phyloP scores from a whole-genome alignment of 2,888 invertebrate species.

The Cynaeus angustus region DNA sequence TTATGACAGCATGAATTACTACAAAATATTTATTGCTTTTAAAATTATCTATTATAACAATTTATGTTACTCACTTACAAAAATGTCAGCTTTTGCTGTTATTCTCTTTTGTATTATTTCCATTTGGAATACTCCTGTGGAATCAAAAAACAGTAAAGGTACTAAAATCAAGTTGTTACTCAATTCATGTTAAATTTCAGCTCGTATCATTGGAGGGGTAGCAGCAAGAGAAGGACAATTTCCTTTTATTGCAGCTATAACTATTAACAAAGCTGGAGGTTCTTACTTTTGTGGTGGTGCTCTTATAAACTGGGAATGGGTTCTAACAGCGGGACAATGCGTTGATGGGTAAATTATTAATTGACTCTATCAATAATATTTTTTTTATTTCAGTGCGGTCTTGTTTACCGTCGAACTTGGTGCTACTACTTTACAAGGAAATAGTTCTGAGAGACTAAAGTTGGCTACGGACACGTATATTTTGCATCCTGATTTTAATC shows the following conservation, averaged over 20 bases:
- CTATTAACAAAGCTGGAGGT: neutral
- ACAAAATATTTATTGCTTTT: too few relatives aligned
- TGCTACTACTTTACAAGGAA: neutral
- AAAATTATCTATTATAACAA: too few relatives aligned
- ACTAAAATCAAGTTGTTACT: too few relatives aligned
- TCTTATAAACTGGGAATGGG: slow-evolving; percentile 23
- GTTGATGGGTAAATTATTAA: slow-evolving; percentile 13
- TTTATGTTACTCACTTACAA: too few relatives aligned
- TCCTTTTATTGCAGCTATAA: slow-evolving; percentile 25
- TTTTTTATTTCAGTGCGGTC: slow-evolving; percentile 7
- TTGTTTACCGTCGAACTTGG: slow-evolving; percentile 26
- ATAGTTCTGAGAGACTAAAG: slow-evolving; percentile 1
- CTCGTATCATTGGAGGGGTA: slow-evolving; percentile 12
- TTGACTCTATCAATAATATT: neutral
- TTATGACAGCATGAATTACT: too few relatives aligned
- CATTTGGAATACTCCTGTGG: too few relatives aligned
- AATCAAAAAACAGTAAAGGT: too few relatives aligned
- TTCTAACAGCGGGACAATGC: slow-evolving; percentile 30
- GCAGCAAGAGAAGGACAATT: slow-evolving; percentile 10
- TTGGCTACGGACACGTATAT: slow-evolving; percentile 1
- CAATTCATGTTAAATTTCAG: too few relatives aligned
- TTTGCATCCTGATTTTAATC: slow-evolving; percentile 22
- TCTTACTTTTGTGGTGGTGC: slow-evolving; percentile 22
- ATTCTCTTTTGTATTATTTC: too few relatives aligned
- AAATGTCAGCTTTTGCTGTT: too few relatives aligned